Evolutionary conservation across 2,113 vertebrate species (phyloP), one percentile per base, ranked within the genome.

Genomic region (Austrofundulus limnaeus): DNA sequence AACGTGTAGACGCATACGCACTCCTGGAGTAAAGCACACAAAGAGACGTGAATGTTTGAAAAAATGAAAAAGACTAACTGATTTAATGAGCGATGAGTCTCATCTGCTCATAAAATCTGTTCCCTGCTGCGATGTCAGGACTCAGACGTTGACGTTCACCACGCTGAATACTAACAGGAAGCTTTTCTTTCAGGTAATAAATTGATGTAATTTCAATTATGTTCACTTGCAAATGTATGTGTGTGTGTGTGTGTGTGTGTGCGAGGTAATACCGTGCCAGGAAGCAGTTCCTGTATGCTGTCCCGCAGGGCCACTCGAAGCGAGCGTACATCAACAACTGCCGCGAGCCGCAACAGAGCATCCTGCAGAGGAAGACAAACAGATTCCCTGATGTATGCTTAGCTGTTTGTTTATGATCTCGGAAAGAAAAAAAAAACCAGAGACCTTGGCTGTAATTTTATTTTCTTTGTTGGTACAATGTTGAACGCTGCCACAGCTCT

Each of bases 1-100:
- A 94, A 85, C 82, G 94, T 80, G 89, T 97, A 98, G 81, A 94
- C 85, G 13, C 93, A 96, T 39, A 94, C 90, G 0, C 93, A 93
- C 82, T 97, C 96, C 96, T 98, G 84, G 8, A 75, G 84, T 24
- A 21, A 66, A 57, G 54, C 63, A 66, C 75, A 34, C 25, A 48
- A 16, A 25, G 1, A 25, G 11, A 52, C 11, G 4, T 12, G 11
- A 54, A 62, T 50, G 62, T 37, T 67, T 66, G 55, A 61, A 48
- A 56, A 38, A 70, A 61, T 62, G 71, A 82, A 75, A 49, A 10
- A 23, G 51, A n/a, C 19, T 69, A 60, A 75, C 78, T 68, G 15
- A 55, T 59, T 39, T 53, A 70, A 76, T 64, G 42, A 71, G 52
- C 14, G 34, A 77, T 52, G 52, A 84, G 58, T 8, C 42, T 77